Percentiles rank a stretch among this genome's conserved stretches.
Conservation (phyloP, 64 coral and sea anemone species). For the Trachythela sp. region DNA sequence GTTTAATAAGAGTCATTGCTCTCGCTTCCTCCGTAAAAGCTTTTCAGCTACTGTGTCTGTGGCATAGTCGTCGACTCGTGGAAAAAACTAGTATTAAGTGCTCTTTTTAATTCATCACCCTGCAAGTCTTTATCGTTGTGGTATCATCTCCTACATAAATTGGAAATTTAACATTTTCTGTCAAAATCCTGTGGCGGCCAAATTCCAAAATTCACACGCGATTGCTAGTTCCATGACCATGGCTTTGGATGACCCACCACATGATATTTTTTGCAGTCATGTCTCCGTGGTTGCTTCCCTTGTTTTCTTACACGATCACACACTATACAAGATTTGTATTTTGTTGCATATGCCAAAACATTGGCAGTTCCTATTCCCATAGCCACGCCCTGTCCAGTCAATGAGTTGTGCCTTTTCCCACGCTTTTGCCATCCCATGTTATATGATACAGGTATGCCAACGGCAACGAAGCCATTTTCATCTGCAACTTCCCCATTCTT, state of each 20-base stretch:
- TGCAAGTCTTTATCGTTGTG: too few species aligned
- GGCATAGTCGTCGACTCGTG: too few species aligned
- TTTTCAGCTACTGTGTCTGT: too few species aligned
- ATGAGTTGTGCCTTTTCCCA: slow-evolving; percentile 45
- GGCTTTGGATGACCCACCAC: slow-evolving; percentile 57
- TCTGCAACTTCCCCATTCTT: neutral
- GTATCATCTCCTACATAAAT: slow-evolving; percentile 66
- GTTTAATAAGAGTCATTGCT: too few species aligned
- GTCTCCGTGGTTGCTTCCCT: slow-evolving; percentile 32
- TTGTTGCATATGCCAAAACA: slow-evolving; percentile 52
- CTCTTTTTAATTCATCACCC: too few species aligned
- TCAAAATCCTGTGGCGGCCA: slow-evolving; percentile 15
- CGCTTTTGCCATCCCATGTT: slow-evolving; percentile 66
- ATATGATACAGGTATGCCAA: slow-evolving; percentile 39
- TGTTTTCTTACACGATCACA: slow-evolving; percentile 39
- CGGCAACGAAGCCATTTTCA: neutral
- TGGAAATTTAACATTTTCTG: slow-evolving; percentile 56
- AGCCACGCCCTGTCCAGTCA: slow-evolving; percentile 50
- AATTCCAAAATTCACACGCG: slow-evolving; percentile 42
- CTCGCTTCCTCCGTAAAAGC: too few species aligned
- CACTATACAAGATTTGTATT: slow-evolving; percentile 35
- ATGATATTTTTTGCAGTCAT: slow-evolving; percentile 72
- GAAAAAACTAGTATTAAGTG: too few species aligned
- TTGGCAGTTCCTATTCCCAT: slow-evolving; percentile 58
- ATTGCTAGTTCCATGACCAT: slow-evolving; percentile 59